These are phyloP conservation scores for Dastarcus helophoroides DNA, from an alignment of 2,888 invertebrate species.

Conservation along the genomic window DNA sequence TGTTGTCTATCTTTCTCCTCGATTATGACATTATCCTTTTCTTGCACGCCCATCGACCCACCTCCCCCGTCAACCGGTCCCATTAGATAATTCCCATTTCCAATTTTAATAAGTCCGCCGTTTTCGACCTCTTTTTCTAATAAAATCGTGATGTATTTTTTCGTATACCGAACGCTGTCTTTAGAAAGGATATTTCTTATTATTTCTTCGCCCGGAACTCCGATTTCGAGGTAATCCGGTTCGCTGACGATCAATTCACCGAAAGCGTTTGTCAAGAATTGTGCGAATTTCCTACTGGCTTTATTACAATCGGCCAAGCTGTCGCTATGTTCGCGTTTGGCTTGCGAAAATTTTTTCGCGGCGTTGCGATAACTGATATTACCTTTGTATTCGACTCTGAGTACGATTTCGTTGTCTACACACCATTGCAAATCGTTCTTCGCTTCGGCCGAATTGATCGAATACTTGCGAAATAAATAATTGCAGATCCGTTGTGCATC, in stretches of 20 bases:
- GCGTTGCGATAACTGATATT: constrained; percentile 77
- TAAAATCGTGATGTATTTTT: constrained; percentile 51
- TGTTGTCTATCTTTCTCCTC: constrained; percentile 15
- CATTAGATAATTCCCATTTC: constrained; percentile 57
- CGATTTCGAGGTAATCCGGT: constrained; percentile 58
- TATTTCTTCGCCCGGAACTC: constrained; percentile 57
- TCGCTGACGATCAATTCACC: constrained; percentile 60
- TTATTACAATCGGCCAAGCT: constrained; percentile 13
- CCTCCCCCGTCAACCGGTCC: constrained; percentile 41
- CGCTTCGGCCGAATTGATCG: constrained; percentile 56
- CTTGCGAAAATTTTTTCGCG: constrained; percentile 49
- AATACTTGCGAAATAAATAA: constrained; percentile 64
- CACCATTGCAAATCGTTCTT: constrained; percentile 62
- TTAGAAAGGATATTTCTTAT: constrained; percentile 53
- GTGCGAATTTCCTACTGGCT: constrained; percentile 31
- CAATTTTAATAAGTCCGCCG: constrained; percentile 54
- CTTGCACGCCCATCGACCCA: constrained; percentile 10
- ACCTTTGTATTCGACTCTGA: constrained; percentile 79
- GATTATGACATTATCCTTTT: constrained; percentile 5
- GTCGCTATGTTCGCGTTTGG: constrained; percentile 27
- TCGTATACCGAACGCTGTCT: constrained; percentile 50
- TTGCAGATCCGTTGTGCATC: constrained; percentile 74
- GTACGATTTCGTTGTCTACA: constrained; percentile 61
- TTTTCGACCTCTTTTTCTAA: constrained; percentile 58
- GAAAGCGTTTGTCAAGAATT: constrained; percentile 54